These are phyloP conservation scores for Nothura maculosa DNA, from an alignment of 2,797 vertebrate genomes.

Conservation along the genomic window DNA sequence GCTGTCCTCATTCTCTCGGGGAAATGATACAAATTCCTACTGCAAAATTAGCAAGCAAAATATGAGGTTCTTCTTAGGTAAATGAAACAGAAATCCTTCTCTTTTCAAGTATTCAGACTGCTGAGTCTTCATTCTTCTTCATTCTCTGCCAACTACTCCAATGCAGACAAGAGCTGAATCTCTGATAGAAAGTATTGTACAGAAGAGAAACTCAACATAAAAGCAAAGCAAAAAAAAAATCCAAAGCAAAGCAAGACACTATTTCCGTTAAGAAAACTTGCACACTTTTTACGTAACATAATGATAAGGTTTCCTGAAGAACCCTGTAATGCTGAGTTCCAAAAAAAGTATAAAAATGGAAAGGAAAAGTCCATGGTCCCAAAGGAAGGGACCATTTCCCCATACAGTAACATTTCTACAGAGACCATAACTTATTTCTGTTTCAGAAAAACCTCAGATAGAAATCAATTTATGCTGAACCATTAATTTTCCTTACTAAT, in stretches of 20 bases:
- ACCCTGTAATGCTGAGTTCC: not conserved
- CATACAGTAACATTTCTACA: not conserved
- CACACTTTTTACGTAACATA: rapidly evolving
- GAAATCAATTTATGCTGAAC: not conserved
- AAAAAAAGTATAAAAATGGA: not conserved
- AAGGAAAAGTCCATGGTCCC: too few relatives aligned
- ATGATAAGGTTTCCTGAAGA: too few relatives aligned
- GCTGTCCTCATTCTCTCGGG: not conserved
- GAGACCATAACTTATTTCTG: not conserved
- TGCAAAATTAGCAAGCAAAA: not conserved
- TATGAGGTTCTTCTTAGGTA: not conserved
- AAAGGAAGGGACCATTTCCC: not conserved
- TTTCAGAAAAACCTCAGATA: not conserved
- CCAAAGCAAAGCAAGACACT: not conserved
- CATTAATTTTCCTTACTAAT: not conserved
- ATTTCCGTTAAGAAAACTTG: not conserved
- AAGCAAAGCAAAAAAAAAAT: not conserved
- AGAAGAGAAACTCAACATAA: not conserved
- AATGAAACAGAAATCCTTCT: not conserved
- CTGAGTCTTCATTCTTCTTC: not conserved
- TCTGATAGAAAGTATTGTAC: not conserved
- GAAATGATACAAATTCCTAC: not conserved
- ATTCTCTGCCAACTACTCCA: not conserved
- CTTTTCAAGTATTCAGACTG: not conserved
- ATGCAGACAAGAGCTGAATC: not conserved